These are phyloP conservation scores for Acrossocheilus fasciatus DNA, from an alignment of 2,797 vertebrate species.

Conservation along the genomic window DNA sequence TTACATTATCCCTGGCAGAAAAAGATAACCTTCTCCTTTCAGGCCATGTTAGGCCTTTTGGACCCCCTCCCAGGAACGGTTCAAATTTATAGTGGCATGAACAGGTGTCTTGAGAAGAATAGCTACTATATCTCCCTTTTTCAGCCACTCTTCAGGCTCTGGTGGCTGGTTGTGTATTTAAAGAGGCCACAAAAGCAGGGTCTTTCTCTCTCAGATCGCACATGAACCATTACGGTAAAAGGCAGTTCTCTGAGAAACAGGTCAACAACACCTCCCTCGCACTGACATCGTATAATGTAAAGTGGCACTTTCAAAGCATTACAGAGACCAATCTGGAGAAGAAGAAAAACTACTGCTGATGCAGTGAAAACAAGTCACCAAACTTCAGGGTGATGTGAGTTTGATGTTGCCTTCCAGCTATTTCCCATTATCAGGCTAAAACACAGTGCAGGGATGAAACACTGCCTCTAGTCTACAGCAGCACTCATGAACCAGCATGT, in stretches of 20 bases:
- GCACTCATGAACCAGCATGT: background rate
- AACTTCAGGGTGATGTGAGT: constrained; percentile 15
- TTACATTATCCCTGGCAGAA: constrained; percentile 27
- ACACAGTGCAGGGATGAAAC: background rate
- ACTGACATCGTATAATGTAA: background rate
- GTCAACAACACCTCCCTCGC: background rate
- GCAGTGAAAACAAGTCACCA: constrained; percentile 5
- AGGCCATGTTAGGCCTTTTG: constrained; percentile 23
- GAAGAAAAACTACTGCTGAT: background rate
- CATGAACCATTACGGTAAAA: background rate
- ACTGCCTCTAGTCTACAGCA: background rate
- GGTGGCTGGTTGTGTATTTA: constrained; percentile 30
- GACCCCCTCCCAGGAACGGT: background rate
- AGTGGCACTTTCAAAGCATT: background rate
- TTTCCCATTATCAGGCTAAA: constrained; percentile 32
- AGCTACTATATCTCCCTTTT: constrained; percentile 37
- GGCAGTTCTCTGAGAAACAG: background rate
- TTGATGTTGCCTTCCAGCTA: background rate
- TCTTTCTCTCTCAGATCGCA: background rate
- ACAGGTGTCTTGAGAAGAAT: constrained; percentile 34
- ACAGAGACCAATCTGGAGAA: background rate
- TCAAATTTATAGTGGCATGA: constrained; percentile 29
- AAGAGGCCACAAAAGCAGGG: constrained; percentile 2
- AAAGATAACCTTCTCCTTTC: constrained; percentile 38
- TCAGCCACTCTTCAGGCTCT: background rate